Conservation (phyloP, 2,113 vertebrate genomes). For the Psilopsiagon aurifrons region DNA sequence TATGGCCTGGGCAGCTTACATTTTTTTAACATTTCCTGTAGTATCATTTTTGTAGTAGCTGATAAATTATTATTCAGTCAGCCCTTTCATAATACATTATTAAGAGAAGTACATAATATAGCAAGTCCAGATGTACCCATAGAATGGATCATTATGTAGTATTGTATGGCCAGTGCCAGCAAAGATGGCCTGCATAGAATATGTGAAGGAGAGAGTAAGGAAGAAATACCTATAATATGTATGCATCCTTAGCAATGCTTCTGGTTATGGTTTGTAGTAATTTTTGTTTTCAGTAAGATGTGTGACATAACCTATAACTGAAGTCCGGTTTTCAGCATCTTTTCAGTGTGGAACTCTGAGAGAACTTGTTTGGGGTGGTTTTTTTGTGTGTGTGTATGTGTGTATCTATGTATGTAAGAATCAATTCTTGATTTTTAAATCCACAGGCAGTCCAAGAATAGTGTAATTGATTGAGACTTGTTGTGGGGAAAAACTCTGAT, state of each 20-base stretch:
- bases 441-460: not conserved
- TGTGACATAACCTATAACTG: not conserved
- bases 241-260: not conserved
- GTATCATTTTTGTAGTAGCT: not conserved
- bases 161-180: not conserved
- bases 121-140: not conserved
- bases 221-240: not conserved
- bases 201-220: not conserved
- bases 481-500: not conserved
- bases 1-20: not conserved
- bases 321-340: not conserved
- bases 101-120: not conserved
- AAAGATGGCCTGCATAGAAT: not conserved
- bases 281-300: not conserved
- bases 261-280: not conserved
- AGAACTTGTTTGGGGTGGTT: not conserved
- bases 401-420: not conserved
- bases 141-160: not conserved
- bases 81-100: not conserved
- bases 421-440: not conserved
- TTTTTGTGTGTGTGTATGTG: fast-evolving
- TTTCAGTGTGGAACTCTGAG: not conserved
- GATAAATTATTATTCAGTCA: not conserved
- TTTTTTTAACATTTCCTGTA: not conserved
- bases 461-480: not conserved